Evolutionary conservation across 1,140 invertebrate species (phyloP), one percentile per base, ranked within the genome.

Genomic region (Bombus vancouverensis): DNA sequence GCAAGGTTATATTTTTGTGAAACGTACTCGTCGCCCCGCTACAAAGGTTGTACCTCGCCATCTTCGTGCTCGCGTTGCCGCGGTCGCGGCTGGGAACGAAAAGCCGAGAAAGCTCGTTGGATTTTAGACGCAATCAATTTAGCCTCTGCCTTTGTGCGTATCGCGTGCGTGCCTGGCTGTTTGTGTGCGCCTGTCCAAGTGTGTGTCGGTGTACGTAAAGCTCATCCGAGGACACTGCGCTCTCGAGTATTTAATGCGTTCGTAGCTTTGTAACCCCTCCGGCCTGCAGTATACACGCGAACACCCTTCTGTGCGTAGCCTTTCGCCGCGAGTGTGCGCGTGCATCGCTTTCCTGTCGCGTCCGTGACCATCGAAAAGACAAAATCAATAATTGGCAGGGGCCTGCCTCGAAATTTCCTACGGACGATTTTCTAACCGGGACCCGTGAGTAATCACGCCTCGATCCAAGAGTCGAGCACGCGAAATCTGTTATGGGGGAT

Each of bases 221-320:
- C 83, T 85, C 83, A 82, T 90, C 89, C 87, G 87, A 91, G 76
- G 85, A 91, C 79, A 80, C 68, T 80, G 80, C 57, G 78, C 80
- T 85, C 81, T 92, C 88, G 79, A 92, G 91, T 91, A 91, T 92
- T 92, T 92, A 92, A 92, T 92, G 83, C 91, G 88, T 92, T 91
- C 81, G 89, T 88, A 86, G 91, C 86, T 92, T 89, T 92, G 88
- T 92, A 87, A 85, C 83, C 86, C 91, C 81, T 70, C 59, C 59
- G 83, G 47, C 44, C 62, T 39, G 47, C 0, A 34, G 22, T 37
- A 80, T 53, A 74, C 62, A 53, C 78, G 47, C 73, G 47, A 18
- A 75, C 62, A 34, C 65, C 79, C 87, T 68, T 66, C 73, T 65
- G 28, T 72, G 62, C 44, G 42, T 70, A 76, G 13, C 37, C 77